A percentile compares a stretch with the other conserved stretches of the same genome.
Evolutionary conservation across 2,888 invertebrate genomes (phyloP).

Genomic region (Heterodera filipjevi): DNA sequence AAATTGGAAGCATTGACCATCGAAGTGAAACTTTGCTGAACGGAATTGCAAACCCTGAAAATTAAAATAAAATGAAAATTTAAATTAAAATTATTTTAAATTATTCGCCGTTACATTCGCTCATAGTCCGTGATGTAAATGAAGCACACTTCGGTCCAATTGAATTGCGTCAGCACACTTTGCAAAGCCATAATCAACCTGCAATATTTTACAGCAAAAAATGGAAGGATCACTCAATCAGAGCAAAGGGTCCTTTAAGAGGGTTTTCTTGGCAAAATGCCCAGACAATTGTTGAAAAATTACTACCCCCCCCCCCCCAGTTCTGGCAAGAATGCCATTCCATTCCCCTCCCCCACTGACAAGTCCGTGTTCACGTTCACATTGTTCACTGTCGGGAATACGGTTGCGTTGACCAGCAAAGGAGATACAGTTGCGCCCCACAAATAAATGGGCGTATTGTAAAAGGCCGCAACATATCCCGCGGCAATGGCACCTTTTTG

Average conservation of each 20-base stretch:
- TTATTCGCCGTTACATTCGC: slow-evolving; percentile 10
- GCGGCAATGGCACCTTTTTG: slow-evolving; percentile 26
- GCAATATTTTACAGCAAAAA: too few species aligned
- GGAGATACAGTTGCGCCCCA: slow-evolving; percentile 44
- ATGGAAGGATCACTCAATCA: too few species aligned
- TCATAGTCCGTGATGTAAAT: slow-evolving; percentile 42
- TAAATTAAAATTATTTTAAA: neutral
- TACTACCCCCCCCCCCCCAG: neutral
- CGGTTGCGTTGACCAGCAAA: slow-evolving; percentile 34
- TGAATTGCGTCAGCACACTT: slow-evolving; percentile 44
- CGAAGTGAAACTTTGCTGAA: slow-evolving; percentile 36
- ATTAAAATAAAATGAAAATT: neutral
- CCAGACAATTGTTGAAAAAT: too few species aligned
- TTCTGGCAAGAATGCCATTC: too few species aligned
- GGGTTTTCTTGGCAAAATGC: too few species aligned
- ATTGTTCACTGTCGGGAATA: slow-evolving; percentile 40
- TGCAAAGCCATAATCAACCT: slow-evolving; percentile 34
- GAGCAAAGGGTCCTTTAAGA: too few species aligned
- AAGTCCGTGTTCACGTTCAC: slow-evolving; percentile 17
- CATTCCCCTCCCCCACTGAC: slow-evolving; percentile 18
- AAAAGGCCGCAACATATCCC: slow-evolving; percentile 30
- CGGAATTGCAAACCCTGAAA: slow-evolving; percentile 32
- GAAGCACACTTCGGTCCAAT: slow-evolving; percentile 53
- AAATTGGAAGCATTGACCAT: slow-evolving; percentile 27
- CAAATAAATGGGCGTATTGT: slow-evolving; percentile 43